These are phyloP conservation scores for Abrostola tripartita DNA, from an alignment of 2,888 invertebrate genomes.

Conservation along the genomic window DNA sequence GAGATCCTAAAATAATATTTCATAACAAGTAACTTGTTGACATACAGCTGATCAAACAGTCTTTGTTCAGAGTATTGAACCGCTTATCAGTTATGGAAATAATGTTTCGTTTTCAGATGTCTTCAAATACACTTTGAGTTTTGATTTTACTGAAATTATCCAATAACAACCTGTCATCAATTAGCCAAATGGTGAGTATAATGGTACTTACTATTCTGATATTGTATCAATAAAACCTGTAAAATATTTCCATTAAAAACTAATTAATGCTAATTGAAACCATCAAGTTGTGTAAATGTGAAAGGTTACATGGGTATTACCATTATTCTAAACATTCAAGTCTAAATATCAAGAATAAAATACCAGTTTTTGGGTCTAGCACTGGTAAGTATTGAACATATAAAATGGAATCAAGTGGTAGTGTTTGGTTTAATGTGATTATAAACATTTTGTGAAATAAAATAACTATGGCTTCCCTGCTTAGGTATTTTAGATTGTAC, in stretches of 20 bases:
- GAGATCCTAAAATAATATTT: conserved; percentile 34
- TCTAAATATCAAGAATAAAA: not conserved
- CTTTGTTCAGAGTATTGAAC: conserved; percentile 58
- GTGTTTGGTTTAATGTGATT: too few species aligned
- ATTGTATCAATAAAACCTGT: conserved; percentile 3
- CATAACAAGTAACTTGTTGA: conserved; percentile 52
- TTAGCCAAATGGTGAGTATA: conserved; percentile 56
- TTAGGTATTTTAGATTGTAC: too few species aligned
- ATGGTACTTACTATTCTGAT: conserved; percentile 6
- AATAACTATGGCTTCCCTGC: too few species aligned
- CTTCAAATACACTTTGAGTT: conserved; percentile 41
- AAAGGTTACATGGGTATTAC: not conserved
- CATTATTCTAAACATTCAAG: not conserved
- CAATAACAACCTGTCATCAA: conserved; percentile 28
- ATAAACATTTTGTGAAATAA: too few species aligned
- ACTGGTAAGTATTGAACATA: not conserved
- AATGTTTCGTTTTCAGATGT: conserved; percentile 59
- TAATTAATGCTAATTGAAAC: conserved; percentile 18
- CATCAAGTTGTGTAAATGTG: conserved; percentile 2
- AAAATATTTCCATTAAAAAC: conserved; percentile 7
- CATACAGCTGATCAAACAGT: conserved; percentile 56
- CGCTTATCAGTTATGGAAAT: conserved; percentile 58
- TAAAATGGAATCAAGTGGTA: too few species aligned
- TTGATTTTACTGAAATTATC: conserved; percentile 49
- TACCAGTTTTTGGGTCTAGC: not conserved